Evolutionary conservation across 2,888 invertebrate species (phyloP).

Genomic region (Tanypteryx hageni): DNA sequence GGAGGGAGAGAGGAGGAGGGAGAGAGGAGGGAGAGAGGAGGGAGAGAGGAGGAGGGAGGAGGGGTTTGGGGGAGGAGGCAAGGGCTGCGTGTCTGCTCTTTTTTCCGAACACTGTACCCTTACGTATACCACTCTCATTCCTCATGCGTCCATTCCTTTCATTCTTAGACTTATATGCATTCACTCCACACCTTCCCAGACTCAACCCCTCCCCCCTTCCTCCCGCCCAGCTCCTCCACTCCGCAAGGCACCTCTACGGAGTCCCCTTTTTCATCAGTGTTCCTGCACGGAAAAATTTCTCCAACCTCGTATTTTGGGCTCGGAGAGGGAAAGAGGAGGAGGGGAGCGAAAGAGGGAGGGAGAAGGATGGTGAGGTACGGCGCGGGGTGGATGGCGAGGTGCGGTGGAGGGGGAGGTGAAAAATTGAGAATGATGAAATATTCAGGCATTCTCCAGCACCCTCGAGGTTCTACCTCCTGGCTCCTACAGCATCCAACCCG

Average conservation of each 20-base stretch:
- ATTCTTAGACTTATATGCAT: not conserved
- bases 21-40: no score
- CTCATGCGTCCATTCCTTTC: not conserved
- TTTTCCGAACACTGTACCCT: not conserved
- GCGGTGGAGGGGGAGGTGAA: slow-evolving; percentile 37
- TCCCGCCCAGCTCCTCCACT: not conserved
- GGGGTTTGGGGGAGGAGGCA: not conserved
- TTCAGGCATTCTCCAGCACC: slow-evolving; percentile 51
- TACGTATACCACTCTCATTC: not conserved
- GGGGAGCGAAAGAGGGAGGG: slow-evolving; percentile 62
- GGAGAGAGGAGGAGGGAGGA: not conserved
- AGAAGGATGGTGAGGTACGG: slow-evolving; percentile 66
- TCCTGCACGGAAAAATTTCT: slow-evolving; percentile 14
- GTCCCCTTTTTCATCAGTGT: slow-evolving; percentile 49
- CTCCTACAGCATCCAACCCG: slow-evolving; percentile 70
- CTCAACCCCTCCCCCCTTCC: not conserved
- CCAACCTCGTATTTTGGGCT: not conserved
- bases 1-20: not conserved
- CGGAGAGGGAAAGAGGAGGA: slow-evolving; percentile 60
- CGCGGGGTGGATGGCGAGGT: slow-evolving; percentile 42
- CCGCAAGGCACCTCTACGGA: not conserved
- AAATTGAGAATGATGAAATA: slow-evolving; percentile 61
- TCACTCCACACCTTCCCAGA: not conserved
- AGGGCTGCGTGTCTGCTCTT: not conserved
- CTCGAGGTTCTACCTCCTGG: slow-evolving; percentile 61